phyloP scores from a whole-genome alignment of 92 coral and sea anemone genomes.

The Bergia sp. region DNA sequence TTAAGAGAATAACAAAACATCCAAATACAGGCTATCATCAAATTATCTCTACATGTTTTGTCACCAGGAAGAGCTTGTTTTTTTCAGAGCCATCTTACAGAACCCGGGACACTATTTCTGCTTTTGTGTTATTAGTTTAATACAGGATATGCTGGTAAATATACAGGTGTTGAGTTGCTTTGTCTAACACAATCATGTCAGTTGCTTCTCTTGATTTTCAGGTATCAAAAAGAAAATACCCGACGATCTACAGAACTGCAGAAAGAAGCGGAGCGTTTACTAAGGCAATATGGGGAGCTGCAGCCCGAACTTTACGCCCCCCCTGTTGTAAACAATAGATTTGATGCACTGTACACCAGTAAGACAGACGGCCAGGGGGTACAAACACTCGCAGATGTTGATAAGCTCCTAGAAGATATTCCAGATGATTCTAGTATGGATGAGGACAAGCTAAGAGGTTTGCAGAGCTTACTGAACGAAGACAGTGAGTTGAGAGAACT shows the following conservation, averaged over 20 bases:
- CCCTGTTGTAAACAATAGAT: not conserved
- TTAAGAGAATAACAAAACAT: too few species aligned
- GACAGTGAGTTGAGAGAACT: slow-evolving; percentile 40
- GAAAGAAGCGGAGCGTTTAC: slow-evolving; percentile 33
- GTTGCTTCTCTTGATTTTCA: not conserved
- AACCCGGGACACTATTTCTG: too few species aligned
- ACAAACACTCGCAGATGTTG: slow-evolving; percentile 1
- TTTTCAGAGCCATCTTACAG: too few species aligned
- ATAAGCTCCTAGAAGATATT: slow-evolving; percentile 34
- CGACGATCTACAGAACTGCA: slow-evolving; percentile 21
- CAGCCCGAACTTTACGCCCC: not conserved
- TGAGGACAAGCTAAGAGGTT: slow-evolving; percentile 14
- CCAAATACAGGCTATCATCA: too few species aligned
- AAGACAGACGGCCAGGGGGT: slow-evolving; percentile 13
- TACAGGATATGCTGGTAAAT: too few species aligned
- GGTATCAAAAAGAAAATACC: not conserved
- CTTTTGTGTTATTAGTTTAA: too few species aligned
- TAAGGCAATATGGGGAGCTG: slow-evolving; percentile 39
- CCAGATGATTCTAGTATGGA: slow-evolving; percentile 26
- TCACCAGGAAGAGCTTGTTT: too few species aligned
- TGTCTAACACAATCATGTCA: not conserved
- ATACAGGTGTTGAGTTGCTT: not conserved
- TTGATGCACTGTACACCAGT: not conserved
- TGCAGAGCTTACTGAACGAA: slow-evolving; percentile 33
- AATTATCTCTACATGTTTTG: too few species aligned